phyloP scores from a whole-genome alignment of 2,113 vertebrate genomes.

The Plestiodon gilberti region DNA sequence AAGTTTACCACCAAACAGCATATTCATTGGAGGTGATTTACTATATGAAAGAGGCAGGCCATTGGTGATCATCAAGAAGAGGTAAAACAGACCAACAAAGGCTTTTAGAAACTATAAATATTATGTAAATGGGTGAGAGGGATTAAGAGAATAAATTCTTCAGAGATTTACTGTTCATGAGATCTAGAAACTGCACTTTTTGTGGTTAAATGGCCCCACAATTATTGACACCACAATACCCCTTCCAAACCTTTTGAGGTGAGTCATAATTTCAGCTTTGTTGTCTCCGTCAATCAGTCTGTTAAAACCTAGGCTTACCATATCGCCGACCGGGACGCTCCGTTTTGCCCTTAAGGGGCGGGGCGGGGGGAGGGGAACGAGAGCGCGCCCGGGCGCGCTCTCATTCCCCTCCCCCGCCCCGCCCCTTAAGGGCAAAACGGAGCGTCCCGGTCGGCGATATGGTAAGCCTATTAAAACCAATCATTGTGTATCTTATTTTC shows the following conservation, averaged over 20 bases:
- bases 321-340: too few species aligned
- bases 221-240: not conserved
- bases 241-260: not conserved
- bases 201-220: not conserved
- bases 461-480: too few species aligned
- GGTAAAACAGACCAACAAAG: constrained; percentile 3
- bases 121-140: constrained; percentile 16
- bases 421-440: too few species aligned
- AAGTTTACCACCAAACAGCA: constrained; percentile 1
- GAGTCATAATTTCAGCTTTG: not conserved
- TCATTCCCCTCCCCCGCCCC: too few species aligned
- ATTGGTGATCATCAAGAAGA: constrained; percentile 19
- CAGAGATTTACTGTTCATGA: constrained; percentile 2
- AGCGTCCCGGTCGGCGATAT: too few species aligned
- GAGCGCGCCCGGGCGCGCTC: too few species aligned
- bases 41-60: constrained; percentile 12
- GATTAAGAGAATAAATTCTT: constrained; percentile 14
- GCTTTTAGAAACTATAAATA: constrained; percentile 32
- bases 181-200: not conserved
- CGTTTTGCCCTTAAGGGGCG: too few species aligned
- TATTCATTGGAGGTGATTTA: constrained; percentile 21
- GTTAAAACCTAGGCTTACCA: too few species aligned
- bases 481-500: not conserved
- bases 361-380: too few species aligned
- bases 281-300: not conserved